phyloP scores from a whole-genome alignment of 2,113 vertebrate species.

The Aegithalos caudatus region DNA sequence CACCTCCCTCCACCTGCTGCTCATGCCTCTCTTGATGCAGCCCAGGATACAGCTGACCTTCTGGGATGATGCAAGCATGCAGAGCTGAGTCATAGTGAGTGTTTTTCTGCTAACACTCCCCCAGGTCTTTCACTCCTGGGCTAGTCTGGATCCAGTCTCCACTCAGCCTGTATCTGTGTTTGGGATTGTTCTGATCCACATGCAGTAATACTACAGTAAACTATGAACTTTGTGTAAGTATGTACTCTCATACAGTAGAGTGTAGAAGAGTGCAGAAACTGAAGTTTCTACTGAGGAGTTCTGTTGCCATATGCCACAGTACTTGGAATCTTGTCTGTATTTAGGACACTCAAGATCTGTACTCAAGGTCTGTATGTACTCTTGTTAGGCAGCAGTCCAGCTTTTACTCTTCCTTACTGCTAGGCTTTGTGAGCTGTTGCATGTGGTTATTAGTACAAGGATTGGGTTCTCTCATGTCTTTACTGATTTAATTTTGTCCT shows the following conservation, averaged over 20 bases:
- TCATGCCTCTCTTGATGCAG: background rate
- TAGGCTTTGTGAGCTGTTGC: background rate
- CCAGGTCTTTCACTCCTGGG: background rate
- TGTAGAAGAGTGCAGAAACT: background rate
- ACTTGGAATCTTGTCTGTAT: background rate
- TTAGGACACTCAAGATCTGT: background rate
- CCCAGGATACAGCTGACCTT: background rate
- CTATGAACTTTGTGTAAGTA: background rate
- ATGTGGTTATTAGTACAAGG: background rate
- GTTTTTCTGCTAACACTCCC: background rate
- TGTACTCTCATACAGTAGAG: background rate
- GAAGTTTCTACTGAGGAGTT: background rate
- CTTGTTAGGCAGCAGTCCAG: background rate
- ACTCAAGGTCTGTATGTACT: background rate
- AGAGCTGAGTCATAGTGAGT: background rate
- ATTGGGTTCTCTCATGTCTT: background rate
- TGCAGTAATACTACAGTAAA: background rate
- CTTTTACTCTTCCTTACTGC: background rate
- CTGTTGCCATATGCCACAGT: background rate
- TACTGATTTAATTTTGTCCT: background rate
- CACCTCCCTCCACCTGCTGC: background rate
- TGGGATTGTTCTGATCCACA: background rate
- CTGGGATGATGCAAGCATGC: background rate
- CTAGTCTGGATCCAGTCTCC: background rate
- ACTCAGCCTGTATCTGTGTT: background rate